phyloP scores from a whole-genome alignment of 2,797 vertebrate genomes.

The Avahi laniger region DNA sequence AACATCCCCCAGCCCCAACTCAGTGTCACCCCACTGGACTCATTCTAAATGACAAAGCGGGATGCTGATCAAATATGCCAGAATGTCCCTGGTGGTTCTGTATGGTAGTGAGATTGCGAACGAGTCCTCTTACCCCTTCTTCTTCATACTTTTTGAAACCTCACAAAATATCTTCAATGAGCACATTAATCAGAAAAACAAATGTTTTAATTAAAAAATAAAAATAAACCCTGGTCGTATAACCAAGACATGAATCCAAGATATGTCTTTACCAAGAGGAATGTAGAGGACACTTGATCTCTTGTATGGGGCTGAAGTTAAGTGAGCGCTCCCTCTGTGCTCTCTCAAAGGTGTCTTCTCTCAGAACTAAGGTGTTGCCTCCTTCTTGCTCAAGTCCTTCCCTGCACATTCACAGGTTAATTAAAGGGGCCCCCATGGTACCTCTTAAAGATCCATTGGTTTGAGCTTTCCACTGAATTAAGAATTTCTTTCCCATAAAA shows the following conservation, averaged over 20 bases:
- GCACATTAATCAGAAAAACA: background rate
- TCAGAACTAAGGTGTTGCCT: background rate
- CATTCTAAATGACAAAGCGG: background rate
- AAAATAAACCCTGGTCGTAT: background rate
- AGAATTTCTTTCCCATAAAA: constrained; percentile 23
- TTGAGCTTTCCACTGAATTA: constrained; percentile 41
- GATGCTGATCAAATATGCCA: background rate
- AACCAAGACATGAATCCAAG: background rate
- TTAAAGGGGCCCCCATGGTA: background rate
- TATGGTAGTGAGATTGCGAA: background rate
- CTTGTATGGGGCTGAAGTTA: background rate
- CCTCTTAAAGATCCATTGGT: background rate
- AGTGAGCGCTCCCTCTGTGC: background rate
- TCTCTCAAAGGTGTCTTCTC: background rate
- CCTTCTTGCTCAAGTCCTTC: constrained; percentile 48
- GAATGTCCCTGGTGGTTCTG: background rate
- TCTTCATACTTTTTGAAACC: background rate
- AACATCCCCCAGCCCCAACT: background rate
- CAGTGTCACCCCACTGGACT: background rate
- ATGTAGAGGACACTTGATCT: background rate
- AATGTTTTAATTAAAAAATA: constrained; percentile 41
- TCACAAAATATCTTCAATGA: background rate
- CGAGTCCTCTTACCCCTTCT: background rate
- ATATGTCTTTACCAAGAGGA: background rate
- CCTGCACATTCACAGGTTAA: background rate